Evolutionary conservation across 2,888 invertebrate genomes (phyloP), one percentile per base, ranked within the genome.

Genomic region (Drosophila nr. perissopoda): DNA sequence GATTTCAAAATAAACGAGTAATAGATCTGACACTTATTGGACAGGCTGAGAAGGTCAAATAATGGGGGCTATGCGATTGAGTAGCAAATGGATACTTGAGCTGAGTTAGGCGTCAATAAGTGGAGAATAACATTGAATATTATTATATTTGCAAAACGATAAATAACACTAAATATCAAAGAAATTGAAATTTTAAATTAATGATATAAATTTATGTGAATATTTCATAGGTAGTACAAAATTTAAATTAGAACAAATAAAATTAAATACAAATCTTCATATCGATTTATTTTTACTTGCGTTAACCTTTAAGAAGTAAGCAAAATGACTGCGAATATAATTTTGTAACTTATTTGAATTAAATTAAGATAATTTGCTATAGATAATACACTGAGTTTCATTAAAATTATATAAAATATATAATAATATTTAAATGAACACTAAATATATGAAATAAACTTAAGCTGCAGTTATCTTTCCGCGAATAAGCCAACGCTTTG

Each of bases 21-120:
- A 71, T 61, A 74, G 59, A 66, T 67, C 57, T 88, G 84, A 88
- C 84, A 69, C 66, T 76, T 88, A 84, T 88, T 84, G 67, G 84
- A 88, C 89, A 84, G 68, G 51, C 53, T 36, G 6, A 33, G 33
- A 56, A 57, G 2, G 16, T 31, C 36, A 48, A 21, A 33, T 31
- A 65, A 69, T 42, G 48, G 49, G 18, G 68, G 61, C 18, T 18
- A 0, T 33, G 36, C 52, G 64, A 64, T 56, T 52, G 51, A 48
- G 38, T 27, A 46, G 46, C 52, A 31, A 61, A 40, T 42, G n/a
- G 63, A 64, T 38, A 6, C 11, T 49, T 33, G 36, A 11, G 16
- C 16, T 31, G 29, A 42, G n/a, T 31, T 48, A 16, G 10, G 10
- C 42, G 57, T 49, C 49, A 58, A 11, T 40, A 54, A 29, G 53